These are phyloP conservation scores for Hoplostethus mediterraneus DNA, from an alignment of 2,797 vertebrate species.

Conservation along the genomic window DNA sequence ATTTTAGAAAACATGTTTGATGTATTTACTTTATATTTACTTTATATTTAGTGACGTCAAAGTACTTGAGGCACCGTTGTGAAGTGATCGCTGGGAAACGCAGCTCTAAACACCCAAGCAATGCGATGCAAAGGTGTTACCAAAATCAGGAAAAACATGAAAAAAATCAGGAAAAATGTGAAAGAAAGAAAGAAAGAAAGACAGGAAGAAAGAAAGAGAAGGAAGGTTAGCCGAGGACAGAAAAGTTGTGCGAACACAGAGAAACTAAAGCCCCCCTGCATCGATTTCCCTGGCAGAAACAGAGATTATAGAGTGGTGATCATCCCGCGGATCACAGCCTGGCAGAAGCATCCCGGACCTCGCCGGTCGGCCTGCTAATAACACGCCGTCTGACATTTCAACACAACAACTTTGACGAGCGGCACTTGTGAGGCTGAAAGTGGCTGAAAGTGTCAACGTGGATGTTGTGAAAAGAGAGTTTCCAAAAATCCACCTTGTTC, in stretches of 20 bases:
- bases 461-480: neutral
- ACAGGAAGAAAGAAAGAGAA: neutral
- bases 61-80: too few relatives aligned
- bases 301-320: neutral
- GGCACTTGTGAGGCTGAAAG: too few relatives aligned
- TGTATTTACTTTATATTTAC: too few relatives aligned
- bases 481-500: neutral
- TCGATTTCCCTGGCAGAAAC: constrained; percentile 5
- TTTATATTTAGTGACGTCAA: too few relatives aligned
- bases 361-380: too few relatives aligned
- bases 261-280: neutral
- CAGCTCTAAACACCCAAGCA: too few relatives aligned
- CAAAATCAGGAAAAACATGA: neutral
- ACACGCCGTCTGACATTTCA: too few relatives aligned
- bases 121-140: too few relatives aligned
- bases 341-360: too few relatives aligned
- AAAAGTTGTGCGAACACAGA: neutral
- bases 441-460: neutral
- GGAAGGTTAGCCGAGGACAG: neutral
- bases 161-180: neutral
- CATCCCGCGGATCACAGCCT: neutral
- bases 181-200: neutral
- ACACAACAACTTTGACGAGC: too few relatives aligned
- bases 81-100: too few relatives aligned
- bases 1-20: too few relatives aligned